phyloP scores from a whole-genome alignment of 2,797 vertebrate genomes.

The Apogon hyalosoma region DNA sequence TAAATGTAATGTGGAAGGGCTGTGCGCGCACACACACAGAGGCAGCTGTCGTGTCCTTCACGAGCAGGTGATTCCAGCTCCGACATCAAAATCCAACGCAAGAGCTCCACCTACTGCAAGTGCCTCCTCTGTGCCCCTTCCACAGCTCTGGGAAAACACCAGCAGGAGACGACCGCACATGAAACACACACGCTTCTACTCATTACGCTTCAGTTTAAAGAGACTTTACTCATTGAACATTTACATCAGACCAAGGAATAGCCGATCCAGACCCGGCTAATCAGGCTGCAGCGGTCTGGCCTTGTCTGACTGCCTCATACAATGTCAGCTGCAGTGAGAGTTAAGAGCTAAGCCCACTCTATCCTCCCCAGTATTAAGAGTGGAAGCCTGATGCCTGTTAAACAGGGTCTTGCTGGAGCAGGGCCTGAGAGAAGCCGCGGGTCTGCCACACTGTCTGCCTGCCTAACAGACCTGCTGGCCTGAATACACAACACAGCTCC shows the following conservation, averaged over 20 bases:
- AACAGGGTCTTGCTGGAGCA: slow-evolving; percentile 68
- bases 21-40: slow-evolving; percentile 1
- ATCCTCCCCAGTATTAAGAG: slow-evolving; percentile 62
- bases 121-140: slow-evolving; percentile 65
- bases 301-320: slow-evolving; percentile 58
- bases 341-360: slow-evolving; percentile 59
- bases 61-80: slow-evolving; percentile 77
- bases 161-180: slow-evolving; percentile 31
- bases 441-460: slow-evolving; percentile 66
- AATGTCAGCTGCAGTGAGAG: slow-evolving; percentile 64
- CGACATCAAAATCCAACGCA: slow-evolving; percentile 81
- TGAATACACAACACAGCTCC: slow-evolving; percentile 69
- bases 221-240: slow-evolving; percentile 48
- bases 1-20: slow-evolving; percentile 47
- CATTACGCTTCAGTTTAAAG: slow-evolving; percentile 56
- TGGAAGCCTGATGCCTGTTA: slow-evolving; percentile 73
- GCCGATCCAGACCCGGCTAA: slow-evolving; percentile 61
- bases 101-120: slow-evolving; percentile 88
- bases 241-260: slow-evolving; percentile 44
- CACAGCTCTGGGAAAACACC: slow-evolving; percentile 50
- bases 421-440: slow-evolving; percentile 61
- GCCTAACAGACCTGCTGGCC: slow-evolving; percentile 64
- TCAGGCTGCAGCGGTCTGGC: slow-evolving; percentile 56
- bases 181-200: slow-evolving; percentile 23
- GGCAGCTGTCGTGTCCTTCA: slow-evolving; percentile 62